Evolutionary conservation across 2,888 invertebrate genomes (phyloP).

Genomic region (Pristionchus fissidentatus): DNA sequence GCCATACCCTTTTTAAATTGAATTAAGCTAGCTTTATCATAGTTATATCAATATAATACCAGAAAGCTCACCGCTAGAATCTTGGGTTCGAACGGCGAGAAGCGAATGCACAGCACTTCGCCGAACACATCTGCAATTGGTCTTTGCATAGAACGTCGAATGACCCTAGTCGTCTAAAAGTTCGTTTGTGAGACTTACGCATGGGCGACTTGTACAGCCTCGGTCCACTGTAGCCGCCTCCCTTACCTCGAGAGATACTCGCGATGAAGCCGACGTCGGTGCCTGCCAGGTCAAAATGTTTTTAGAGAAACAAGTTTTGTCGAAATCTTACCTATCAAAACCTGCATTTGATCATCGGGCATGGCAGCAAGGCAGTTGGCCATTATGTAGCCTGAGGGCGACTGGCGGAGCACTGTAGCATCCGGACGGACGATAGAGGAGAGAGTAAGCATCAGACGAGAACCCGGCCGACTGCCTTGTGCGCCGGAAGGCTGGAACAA

Average conservation of each 20-base stretch:
- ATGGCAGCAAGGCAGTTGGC: constrained; percentile 42
- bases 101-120: constrained; percentile 50
- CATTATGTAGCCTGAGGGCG: constrained; percentile 24
- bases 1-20: background rate
- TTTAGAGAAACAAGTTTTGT: background rate
- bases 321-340: constrained; percentile 10
- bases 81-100: constrained; percentile 43
- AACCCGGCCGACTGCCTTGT: constrained; percentile 43
- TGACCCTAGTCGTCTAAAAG: background rate
- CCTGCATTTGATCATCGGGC: constrained; percentile 39
- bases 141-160: background rate
- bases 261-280: constrained; percentile 49
- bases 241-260: constrained; percentile 39
- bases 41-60: background rate
- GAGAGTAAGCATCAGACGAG: constrained; percentile 46
- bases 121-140: constrained; percentile 50
- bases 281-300: background rate
- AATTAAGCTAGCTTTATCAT: background rate
- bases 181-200: no score
- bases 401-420: constrained; percentile 42
- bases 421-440: constrained; percentile 52
- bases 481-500: constrained; percentile 14
- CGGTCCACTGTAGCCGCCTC: constrained; percentile 25
- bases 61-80: background rate
- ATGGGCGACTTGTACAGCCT: constrained; percentile 48